These are phyloP conservation scores for Leucoptera coffeella DNA, from an alignment of 2,888 invertebrate genomes.

Conservation along the genomic window DNA sequence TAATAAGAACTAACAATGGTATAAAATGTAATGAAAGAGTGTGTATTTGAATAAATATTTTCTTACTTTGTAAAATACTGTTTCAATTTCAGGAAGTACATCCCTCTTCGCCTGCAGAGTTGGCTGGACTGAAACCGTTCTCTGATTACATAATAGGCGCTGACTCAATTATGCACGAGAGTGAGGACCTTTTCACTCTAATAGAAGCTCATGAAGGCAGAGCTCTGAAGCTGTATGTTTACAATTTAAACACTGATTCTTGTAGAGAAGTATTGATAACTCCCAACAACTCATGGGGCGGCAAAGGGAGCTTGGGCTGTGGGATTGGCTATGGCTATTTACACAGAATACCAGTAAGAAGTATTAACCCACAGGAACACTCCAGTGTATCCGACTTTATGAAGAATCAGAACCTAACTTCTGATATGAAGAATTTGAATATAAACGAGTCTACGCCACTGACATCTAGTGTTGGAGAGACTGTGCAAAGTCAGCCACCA, in stretches of 20 bases:
- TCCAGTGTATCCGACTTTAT: too few relatives aligned
- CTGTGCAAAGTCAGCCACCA: too few relatives aligned
- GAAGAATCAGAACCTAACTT: slow-evolving; percentile 16
- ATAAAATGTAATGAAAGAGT: too few relatives aligned
- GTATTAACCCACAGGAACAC: too few relatives aligned
- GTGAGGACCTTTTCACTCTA: slow-evolving; percentile 93
- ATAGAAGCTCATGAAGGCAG: slow-evolving; percentile 95
- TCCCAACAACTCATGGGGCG: slow-evolving; percentile 93
- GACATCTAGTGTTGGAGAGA: too few relatives aligned
- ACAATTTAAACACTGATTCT: slow-evolving; percentile 87
- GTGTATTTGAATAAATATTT: too few relatives aligned
- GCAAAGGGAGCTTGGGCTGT: slow-evolving; percentile 95
- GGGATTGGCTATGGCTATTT: slow-evolving; percentile 99
- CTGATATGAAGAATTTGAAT: slow-evolving; percentile 20
- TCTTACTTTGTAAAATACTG: too few relatives aligned
- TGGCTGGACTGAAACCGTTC: slow-evolving; percentile 86
- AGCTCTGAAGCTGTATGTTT: slow-evolving; percentile 92
- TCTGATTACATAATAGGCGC: slow-evolving; percentile 98
- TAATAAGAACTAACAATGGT: too few relatives aligned
- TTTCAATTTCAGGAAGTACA: slow-evolving; percentile 83
- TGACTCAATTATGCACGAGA: slow-evolving; percentile 94
- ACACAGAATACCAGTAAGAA: slow-evolving; percentile 88
- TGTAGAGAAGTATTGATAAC: slow-evolving; percentile 94
- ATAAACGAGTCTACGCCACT: slow-evolving; percentile 21
- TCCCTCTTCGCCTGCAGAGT: slow-evolving; percentile 93